Percentiles rank a stretch among this genome's conserved stretches.
These are phyloP conservation scores for Oncorhynchus gorbuscha DNA, from an alignment of 2,113 vertebrate species.

Conservation along the genomic window DNA sequence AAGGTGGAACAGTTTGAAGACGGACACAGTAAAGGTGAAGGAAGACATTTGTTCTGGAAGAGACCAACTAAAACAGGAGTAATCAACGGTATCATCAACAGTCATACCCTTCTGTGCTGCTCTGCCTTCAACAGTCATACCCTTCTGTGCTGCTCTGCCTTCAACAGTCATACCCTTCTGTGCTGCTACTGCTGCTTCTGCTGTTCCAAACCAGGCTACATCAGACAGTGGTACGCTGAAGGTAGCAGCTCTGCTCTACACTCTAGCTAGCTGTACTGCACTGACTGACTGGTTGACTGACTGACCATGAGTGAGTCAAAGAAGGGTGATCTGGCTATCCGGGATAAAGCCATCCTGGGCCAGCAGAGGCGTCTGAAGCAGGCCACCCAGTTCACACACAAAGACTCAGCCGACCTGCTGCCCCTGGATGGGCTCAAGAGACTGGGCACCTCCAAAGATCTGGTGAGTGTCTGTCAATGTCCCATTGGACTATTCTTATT, in stretches of 20 bases:
- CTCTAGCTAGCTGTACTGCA: not conserved
- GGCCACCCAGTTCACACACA: conserved; percentile 92
- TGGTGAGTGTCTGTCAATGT: conserved; percentile 79
- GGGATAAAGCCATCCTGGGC: conserved; percentile 85
- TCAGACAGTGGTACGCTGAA: not conserved
- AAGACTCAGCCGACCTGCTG: conserved; percentile 96
- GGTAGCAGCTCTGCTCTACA: not conserved
- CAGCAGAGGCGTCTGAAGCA: conserved; percentile 92
- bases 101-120: not conserved
- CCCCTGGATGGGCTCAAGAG: conserved; percentile 92
- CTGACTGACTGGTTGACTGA: not conserved
- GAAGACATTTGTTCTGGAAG: not conserved
- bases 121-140: not conserved
- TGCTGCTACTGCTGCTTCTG: not conserved
- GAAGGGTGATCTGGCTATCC: conserved; percentile 78
- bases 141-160: not conserved
- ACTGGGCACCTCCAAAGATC: conserved; percentile 91
- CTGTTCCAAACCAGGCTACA: not conserved
- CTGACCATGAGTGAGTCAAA: conserved; percentile 66
- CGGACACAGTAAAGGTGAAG: not conserved
- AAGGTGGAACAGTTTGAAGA: conserved; percentile 6
- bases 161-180: not conserved
- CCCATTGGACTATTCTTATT: not conserved
- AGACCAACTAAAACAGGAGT: not conserved
- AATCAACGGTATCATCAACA: not conserved